phyloP scores from a whole-genome alignment of 2,888 invertebrate genomes.

The Siphlonurus alternatus region DNA sequence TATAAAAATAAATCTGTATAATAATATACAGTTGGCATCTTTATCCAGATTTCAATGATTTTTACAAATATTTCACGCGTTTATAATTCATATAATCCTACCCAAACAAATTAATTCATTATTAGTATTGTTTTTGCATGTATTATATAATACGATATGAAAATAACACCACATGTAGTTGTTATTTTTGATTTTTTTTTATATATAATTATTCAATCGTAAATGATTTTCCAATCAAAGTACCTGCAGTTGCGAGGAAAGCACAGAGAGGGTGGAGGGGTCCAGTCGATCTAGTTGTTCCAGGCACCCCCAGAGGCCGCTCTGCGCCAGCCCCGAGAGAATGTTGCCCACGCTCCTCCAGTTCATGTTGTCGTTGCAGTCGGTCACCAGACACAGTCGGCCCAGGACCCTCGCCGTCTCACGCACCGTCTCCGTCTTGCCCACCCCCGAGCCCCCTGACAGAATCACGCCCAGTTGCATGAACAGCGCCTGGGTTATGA shows the following conservation, averaged over 20 bases:
- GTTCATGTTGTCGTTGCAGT: constrained; percentile 91
- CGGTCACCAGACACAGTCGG: constrained; percentile 66
- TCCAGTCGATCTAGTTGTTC: constrained; percentile 91
- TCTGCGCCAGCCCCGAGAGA: constrained; percentile 60
- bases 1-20: too few relatives aligned
- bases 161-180: too few relatives aligned
- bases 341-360: constrained; percentile 65
- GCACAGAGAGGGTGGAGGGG: constrained; percentile 79
- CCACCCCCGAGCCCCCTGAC: constrained; percentile 57
- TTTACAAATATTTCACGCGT: too few relatives aligned
- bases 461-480: constrained; percentile 61
- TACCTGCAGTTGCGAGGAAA: constrained; percentile 83
- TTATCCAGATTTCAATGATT: too few relatives aligned
- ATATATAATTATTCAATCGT: too few relatives aligned
- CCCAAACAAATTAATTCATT: too few relatives aligned
- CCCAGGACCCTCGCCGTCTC: constrained; percentile 83
- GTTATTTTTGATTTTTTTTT: too few relatives aligned
- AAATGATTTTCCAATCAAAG: too few relatives aligned
- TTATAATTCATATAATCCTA: too few relatives aligned
- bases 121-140: too few relatives aligned
- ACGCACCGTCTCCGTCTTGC: constrained; percentile 84
- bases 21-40: too few relatives aligned
- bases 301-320: constrained; percentile 93
- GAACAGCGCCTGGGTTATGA: constrained; percentile 79
- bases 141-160: too few relatives aligned